These are phyloP conservation scores for Macrostomum lignano DNA, from an alignment of 1,140 invertebrate genomes.

Conservation along the genomic window DNA sequence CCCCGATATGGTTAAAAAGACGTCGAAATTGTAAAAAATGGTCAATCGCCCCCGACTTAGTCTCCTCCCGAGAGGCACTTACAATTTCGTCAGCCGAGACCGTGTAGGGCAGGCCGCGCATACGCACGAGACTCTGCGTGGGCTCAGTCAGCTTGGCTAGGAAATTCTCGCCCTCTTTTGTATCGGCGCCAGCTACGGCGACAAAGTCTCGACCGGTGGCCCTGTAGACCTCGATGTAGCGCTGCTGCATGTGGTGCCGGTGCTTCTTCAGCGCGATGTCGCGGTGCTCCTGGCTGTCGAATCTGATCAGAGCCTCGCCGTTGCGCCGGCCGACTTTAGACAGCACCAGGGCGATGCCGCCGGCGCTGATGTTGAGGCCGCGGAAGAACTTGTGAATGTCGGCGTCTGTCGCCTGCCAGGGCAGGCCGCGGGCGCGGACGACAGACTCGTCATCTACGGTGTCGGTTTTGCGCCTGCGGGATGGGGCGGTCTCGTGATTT, in stretches of 20 bases:
- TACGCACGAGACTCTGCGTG: slow-evolving; percentile 69
- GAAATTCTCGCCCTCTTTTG: slow-evolving; percentile 30
- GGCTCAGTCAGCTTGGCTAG: slow-evolving; percentile 38
- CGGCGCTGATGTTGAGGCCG: slow-evolving; percentile 82
- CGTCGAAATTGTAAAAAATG: too few species aligned
- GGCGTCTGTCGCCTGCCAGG: slow-evolving; percentile 96
- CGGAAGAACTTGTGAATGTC: slow-evolving; percentile 96
- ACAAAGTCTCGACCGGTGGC: slow-evolving; percentile 84
- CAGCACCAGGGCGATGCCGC: slow-evolving; percentile 84
- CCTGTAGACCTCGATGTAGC: slow-evolving; percentile 89
- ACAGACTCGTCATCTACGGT: slow-evolving; percentile 20
- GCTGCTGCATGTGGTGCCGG: slow-evolving; percentile 70
- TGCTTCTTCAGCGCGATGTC: slow-evolving; percentile 87
- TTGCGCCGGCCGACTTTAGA: slow-evolving; percentile 72
- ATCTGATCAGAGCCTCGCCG: slow-evolving; percentile 88
- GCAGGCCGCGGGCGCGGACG: slow-evolving; percentile 72
- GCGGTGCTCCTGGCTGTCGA: slow-evolving; percentile 67
- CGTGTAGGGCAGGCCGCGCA: slow-evolving; percentile 89
- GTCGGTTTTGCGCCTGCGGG: slow-evolving; percentile 1
- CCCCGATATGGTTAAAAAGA: too few species aligned
- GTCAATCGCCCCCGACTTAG: too few species aligned
- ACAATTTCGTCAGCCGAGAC: slow-evolving; percentile 90
- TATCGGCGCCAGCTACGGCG: slow-evolving; percentile 56
- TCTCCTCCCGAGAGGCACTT: too few species aligned
- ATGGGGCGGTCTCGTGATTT: too few species aligned